These are phyloP conservation scores for Hirudinaria manillensis DNA, from an alignment of 2,888 invertebrate genomes.

Conservation along the genomic window DNA sequence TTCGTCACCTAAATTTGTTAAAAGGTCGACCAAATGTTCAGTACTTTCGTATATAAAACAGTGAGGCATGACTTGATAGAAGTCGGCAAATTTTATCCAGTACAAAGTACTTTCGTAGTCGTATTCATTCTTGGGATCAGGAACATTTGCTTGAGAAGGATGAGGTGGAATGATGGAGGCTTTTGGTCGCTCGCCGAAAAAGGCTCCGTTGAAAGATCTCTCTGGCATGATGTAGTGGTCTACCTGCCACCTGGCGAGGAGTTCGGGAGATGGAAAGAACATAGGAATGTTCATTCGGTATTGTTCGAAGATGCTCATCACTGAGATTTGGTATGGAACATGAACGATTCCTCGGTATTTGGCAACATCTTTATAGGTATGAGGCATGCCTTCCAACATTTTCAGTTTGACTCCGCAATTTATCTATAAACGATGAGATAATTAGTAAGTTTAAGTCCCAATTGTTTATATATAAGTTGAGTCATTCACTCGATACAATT, in stretches of 20 bases:
- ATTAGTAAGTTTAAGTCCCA: background rate
- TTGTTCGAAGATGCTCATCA: slow-evolving; percentile 37
- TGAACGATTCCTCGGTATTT: slow-evolving; percentile 34
- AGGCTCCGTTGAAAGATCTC: slow-evolving; percentile 28
- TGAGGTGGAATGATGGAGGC: slow-evolving; percentile 48
- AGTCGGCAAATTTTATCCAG: slow-evolving; percentile 37
- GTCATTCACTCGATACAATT: no score
- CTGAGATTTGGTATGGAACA: slow-evolving; percentile 37
- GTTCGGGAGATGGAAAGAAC: slow-evolving; percentile 35
- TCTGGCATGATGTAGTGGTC: slow-evolving; percentile 18
- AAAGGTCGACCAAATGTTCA: slow-evolving; percentile 30
- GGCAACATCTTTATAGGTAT: slow-evolving; percentile 29
- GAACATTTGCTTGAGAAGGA: slow-evolving; percentile 22
- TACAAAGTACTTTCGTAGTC: slow-evolving; percentile 27
- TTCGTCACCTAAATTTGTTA: slow-evolving; percentile 17
- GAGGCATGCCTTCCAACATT: background rate
- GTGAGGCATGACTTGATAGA: slow-evolving; percentile 34
- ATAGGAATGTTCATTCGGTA: slow-evolving; percentile 38
- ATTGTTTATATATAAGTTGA: no score
- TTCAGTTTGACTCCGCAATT: background rate
- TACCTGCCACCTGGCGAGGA: slow-evolving; percentile 29
- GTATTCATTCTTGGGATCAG: slow-evolving; percentile 37
- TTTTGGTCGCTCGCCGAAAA: slow-evolving; percentile 1
- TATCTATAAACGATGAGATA: background rate
- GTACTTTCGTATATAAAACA: slow-evolving; percentile 34